Evolutionary conservation across 2,888 invertebrate species (phyloP), one percentile per base, ranked within the genome.

Genomic region (Oxystoma pomonae): DNA sequence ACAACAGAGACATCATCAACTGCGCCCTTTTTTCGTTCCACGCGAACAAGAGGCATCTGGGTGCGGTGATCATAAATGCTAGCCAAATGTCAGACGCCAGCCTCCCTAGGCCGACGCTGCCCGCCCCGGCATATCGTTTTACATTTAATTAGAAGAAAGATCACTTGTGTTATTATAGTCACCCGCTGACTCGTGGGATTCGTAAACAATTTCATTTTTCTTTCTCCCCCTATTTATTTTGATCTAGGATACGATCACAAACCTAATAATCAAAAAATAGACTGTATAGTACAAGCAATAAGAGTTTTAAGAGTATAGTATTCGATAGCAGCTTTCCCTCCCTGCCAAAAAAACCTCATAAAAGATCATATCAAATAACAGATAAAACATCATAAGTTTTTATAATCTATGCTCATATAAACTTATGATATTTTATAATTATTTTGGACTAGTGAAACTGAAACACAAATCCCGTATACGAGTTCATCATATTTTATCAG

Each of bases 201-300:
- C 20, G 22, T n/a, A 57, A 57, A 57, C 57, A 22, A 19, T 20
- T n/a, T 12, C 53, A 52, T 60, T 50, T 60, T 12, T 16, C 69
- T 64, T 58, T 18, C 1, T 35, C 5, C 35, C 35, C 12, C 35
- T 12, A 7, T 35, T 35, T 7, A 7, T 35, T 35, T 7, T 35
- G 12, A 7, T 35, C 35, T 35, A 35, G 5, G 5, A 12, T 12
- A 35, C 5, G 12, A 35, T 12, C 35, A 35, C 35, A 35, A n/a
- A n/a, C n/a, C n/a, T n/a, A n/a, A n/a, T n/a, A n/a, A n/a, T n/a
- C n/a, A n/a, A n/a, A n/a, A n/a, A n/a, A n/a, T n/a, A n/a, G n/a
- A n/a, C n/a, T n/a, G n/a, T n/a, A n/a, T n/a, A n/a, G n/a, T n/a
- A n/a, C n/a, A n/a, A n/a, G n/a, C n/a, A n/a, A n/a, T n/a, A n/a